These are phyloP conservation scores for Megalopta genalis DNA, from an alignment of 1,140 invertebrate genomes.

Conservation along the genomic window DNA sequence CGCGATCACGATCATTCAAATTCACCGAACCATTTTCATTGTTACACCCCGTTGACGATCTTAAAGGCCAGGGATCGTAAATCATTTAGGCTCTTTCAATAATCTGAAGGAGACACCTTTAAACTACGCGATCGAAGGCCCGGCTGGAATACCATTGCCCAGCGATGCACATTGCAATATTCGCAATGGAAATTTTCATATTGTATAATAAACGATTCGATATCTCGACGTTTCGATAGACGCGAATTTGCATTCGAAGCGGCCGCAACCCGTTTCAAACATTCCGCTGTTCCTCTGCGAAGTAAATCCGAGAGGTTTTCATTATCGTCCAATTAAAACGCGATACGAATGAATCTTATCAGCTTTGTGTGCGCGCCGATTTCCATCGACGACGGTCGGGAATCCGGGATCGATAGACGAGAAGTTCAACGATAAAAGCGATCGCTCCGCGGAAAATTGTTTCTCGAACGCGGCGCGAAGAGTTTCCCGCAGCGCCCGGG, in stretches of 20 bases:
- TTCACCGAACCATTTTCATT: too few species aligned
- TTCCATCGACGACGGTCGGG: not conserved
- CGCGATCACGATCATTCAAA: too few species aligned
- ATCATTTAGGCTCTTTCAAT: too few species aligned
- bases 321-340: not conserved
- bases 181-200: not conserved
- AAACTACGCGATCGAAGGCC: too few species aligned
- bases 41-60: too few species aligned
- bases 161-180: not conserved
- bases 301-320: not conserved
- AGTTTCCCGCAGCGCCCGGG: not conserved
- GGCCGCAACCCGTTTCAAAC: not conserved
- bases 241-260: conserved; percentile 1
- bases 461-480: not conserved
- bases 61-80: too few species aligned
- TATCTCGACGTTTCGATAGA: not conserved
- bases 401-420: not conserved
- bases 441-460: not conserved
- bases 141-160: not conserved
- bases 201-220: conserved; percentile 4
- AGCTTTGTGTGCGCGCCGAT: not conserved
- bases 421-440: too few species aligned
- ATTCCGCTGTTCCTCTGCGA: not conserved
- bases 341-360: not conserved
- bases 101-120: too few species aligned